A percentile compares a stretch with the other conserved stretches of the same genome.
Evolutionary conservation across 2,113 vertebrate genomes (phyloP).

Genomic region (Terrapene triunguis): DNA sequence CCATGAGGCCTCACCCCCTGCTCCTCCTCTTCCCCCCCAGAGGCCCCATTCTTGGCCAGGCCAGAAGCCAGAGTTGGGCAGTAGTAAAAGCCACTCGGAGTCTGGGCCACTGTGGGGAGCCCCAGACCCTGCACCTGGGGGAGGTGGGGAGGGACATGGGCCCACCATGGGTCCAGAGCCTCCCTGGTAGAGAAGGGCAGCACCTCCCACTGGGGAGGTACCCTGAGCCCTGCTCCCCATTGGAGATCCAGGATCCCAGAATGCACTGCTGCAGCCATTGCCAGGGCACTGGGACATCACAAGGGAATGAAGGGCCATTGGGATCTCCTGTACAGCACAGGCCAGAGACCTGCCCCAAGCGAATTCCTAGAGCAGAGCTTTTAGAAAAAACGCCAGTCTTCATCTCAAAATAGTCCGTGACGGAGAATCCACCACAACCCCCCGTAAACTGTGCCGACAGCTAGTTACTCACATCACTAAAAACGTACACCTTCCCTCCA

Average conservation of each 20-base stretch:
- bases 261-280: not conserved
- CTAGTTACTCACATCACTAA: not conserved
- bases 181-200: too few relatives aligned
- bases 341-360: not conserved
- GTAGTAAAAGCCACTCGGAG: too few relatives aligned
- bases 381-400: not conserved
- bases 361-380: not conserved
- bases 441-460: not conserved
- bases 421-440: not conserved
- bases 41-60: too few relatives aligned
- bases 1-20: too few relatives aligned
- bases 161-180: not conserved
- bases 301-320: not conserved
- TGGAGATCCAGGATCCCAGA: not conserved
- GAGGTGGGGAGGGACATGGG: not conserved
- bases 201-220: too few relatives aligned
- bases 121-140: not conserved
- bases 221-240: not conserved
- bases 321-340: not conserved
- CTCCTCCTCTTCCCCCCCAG: too few relatives aligned
- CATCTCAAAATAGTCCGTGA: not conserved
- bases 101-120: not conserved
- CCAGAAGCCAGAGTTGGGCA: too few relatives aligned
- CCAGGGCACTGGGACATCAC: not conserved
- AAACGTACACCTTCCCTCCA: not conserved